Evolutionary conservation across 2,797 vertebrate genomes (phyloP).

Genomic region (Lithobates sylvaticus): DNA sequence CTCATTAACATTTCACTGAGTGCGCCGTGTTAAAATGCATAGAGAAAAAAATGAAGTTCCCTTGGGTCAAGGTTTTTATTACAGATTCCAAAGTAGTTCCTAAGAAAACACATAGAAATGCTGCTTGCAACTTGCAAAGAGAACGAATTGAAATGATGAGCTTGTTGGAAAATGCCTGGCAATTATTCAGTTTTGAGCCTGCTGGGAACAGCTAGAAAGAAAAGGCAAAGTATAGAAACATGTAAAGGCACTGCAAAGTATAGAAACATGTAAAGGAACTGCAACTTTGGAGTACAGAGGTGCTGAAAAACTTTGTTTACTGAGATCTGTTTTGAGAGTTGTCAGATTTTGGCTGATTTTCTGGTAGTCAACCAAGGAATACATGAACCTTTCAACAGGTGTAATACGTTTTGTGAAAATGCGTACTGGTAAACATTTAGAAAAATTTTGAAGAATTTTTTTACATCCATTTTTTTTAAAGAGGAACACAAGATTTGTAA

Average conservation of each 20-base stretch:
- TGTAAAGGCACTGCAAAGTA: not conserved
- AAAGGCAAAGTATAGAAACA: not conserved
- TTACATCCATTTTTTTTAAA: too few species aligned
- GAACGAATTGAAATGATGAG: slow-evolving; percentile 15
- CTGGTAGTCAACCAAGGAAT: too few species aligned
- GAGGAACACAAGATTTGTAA: too few species aligned
- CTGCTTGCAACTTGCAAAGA: slow-evolving; percentile 25
- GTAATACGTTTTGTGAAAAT: too few species aligned
- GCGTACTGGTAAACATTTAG: too few species aligned
- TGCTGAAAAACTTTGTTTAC: not conserved
- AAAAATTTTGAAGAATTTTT: too few species aligned
- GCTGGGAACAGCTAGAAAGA: slow-evolving; percentile 15
- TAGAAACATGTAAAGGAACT: not conserved
- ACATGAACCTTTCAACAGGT: too few species aligned
- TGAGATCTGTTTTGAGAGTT: not conserved
- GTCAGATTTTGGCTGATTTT: not conserved
- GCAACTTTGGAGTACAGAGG: not conserved
- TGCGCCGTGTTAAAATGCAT: slow-evolving; percentile 8
- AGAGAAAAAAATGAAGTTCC: slow-evolving; percentile 24
- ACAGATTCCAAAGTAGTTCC: slow-evolving; percentile 22
- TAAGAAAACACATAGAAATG: slow-evolving; percentile 16
- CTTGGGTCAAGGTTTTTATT: slow-evolving; percentile 48
- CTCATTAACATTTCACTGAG: slow-evolving; percentile 48
- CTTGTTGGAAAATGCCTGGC: slow-evolving; percentile 14
- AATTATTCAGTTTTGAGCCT: slow-evolving; percentile 42